A percentile compares a stretch with the other conserved stretches of the same genome.
Conservation (phyloP, 2,113 vertebrate genomes). For the Anolis carolinensis region DNA sequence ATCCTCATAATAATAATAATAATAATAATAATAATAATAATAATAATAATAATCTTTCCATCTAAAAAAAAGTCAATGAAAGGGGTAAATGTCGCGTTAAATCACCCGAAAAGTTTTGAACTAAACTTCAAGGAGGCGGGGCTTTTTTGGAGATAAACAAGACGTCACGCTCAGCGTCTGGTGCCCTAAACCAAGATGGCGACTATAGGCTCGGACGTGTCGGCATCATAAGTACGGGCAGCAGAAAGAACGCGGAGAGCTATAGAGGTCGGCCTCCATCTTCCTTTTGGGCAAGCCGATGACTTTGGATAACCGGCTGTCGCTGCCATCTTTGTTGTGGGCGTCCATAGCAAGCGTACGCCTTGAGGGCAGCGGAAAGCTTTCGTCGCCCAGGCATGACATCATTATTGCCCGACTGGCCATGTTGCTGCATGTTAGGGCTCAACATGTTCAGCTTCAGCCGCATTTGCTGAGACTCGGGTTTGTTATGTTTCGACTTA, state of each 20-base stretch:
- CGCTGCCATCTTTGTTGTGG: conserved; percentile 9
- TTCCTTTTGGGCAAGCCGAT: background rate
- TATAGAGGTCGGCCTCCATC: background rate
- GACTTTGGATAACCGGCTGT: background rate
- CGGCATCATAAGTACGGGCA: background rate
- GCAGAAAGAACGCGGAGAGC: background rate
- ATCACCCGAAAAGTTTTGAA: too few species aligned
- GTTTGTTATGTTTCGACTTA: background rate
- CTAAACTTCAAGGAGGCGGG: background rate
- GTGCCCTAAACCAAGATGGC: conserved; percentile 31
- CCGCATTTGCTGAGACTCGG: background rate
- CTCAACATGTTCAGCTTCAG: background rate
- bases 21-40: too few species aligned
- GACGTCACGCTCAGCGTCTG: background rate
- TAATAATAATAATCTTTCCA: too few species aligned
- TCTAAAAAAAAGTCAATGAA: too few species aligned
- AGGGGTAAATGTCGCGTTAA: too few species aligned
- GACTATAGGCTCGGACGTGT: background rate
- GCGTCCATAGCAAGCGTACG: background rate
- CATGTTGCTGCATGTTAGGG: background rate
- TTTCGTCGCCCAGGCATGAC: background rate
- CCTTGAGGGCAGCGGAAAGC: background rate
- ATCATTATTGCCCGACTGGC: background rate
- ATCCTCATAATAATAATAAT: too few species aligned
- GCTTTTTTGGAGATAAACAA: background rate